Conservation (phyloP, 2,888 invertebrate species). For the Cistogaster globosa region DNA sequence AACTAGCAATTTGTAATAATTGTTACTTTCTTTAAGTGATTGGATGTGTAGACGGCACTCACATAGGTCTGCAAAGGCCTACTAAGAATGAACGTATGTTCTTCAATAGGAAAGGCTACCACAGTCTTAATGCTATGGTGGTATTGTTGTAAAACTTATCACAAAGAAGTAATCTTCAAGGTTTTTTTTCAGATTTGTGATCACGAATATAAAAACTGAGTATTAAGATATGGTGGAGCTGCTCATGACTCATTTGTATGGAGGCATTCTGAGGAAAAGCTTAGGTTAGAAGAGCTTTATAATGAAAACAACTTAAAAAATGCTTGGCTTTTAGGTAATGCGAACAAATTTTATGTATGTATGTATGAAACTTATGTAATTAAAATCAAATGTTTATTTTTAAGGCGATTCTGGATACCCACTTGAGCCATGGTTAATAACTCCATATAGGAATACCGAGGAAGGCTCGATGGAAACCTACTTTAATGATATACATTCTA, state of each 20-base stretch:
- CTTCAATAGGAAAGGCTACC: not conserved
- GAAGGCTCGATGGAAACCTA: constrained; percentile 29
- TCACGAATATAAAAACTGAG: not conserved
- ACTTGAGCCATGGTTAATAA: constrained; percentile 20
- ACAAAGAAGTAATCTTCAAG: not conserved
- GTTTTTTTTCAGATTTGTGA: not conserved
- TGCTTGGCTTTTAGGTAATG: constrained; percentile 8
- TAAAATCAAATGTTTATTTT: not conserved
- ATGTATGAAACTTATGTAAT: no score
- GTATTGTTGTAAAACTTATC: not conserved
- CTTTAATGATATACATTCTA: constrained; percentile 42
- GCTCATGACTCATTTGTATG: no score
- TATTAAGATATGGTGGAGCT: no score
- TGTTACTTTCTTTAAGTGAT: not conserved
- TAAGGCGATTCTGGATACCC: constrained; percentile 25
- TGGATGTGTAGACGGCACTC: constrained; percentile 1
- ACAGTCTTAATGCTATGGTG: constrained; percentile 3
- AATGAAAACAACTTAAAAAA: constrained; percentile 10
- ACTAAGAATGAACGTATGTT: constrained; percentile 6
- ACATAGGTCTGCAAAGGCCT: constrained; percentile 1
- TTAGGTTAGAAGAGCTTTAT: constrained; percentile 5
- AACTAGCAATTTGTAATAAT: not conserved
- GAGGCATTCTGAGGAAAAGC: constrained; percentile 4
- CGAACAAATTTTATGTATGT: no score
- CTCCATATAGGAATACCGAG: constrained; percentile 28